A percentile compares a stretch with the other conserved stretches of the same genome.
phyloP scores from a whole-genome alignment of 2,888 invertebrate genomes.

The Papilio protenor region DNA sequence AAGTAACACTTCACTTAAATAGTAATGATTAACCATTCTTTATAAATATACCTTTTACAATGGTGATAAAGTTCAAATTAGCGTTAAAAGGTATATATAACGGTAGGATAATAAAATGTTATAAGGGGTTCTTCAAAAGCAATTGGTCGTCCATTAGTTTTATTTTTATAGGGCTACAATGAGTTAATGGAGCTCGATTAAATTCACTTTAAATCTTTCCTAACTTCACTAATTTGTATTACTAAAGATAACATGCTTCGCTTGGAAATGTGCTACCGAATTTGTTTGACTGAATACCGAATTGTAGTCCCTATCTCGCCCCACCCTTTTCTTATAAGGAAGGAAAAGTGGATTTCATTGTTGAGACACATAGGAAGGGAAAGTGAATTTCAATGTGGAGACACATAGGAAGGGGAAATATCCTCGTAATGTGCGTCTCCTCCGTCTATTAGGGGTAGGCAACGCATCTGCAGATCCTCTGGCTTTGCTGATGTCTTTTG shows the following conservation, averaged over 20 bases:
- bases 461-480: no score
- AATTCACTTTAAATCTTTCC: slow-evolving; percentile 42
- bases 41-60: slow-evolving; percentile 11
- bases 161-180: slow-evolving; percentile 47
- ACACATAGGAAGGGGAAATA: no score
- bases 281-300: not conserved
- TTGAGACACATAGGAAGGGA: no score
- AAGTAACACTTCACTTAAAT: slow-evolving; percentile 41
- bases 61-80: slow-evolving; percentile 31
- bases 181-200: slow-evolving; percentile 44
- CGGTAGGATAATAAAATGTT: slow-evolving; percentile 43
- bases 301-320: no score
- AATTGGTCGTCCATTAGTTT: slow-evolving; percentile 46
- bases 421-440: no score
- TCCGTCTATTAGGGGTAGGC: no score
- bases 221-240: slow-evolving; percentile 40
- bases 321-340: no score
- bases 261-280: slow-evolving; percentile 1
- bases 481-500: no score
- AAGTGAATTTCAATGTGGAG: no score
- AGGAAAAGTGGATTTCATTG: no score
- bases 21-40: not conserved
- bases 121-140: slow-evolving; percentile 45
- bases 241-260: slow-evolving; percentile 28
- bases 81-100: not conserved